Evolutionary conservation across 2,797 vertebrate species (phyloP), one percentile per base, ranked within the genome.

Genomic region (Melanotaenia maccullochi): DNA sequence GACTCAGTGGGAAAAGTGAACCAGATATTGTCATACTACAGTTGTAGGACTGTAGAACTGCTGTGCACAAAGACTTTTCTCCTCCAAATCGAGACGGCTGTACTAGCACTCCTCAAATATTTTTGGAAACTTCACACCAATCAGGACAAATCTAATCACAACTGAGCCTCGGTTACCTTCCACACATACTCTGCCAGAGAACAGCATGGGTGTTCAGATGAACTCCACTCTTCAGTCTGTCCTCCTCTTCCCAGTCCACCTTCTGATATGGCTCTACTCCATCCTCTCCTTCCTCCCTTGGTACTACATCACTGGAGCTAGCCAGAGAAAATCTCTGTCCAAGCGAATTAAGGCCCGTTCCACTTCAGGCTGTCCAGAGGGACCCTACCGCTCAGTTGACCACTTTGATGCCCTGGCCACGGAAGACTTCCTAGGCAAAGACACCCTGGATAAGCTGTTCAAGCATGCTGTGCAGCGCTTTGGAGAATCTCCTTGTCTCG

Each of bases 381-480:
- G 97, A 58, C 97, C 97, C 0, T 99, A 98, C 87, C 97, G 97
- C 69, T 95, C 94, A 0, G 88, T 97, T 81, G 97, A 96, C 28
- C 94, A 94, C 74, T 96, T 97, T 25, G 94, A 97, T 60, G 91
- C 94, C 0, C 90, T 99, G 67, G 97, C 97, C 76, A 92, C 79
- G 28, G 97, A 97, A 83, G 97, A 98, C 93, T 95, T 97, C 57
- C 93, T 94, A 0, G 97, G 96, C 71, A 96, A 95, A 54, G 95
- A 99, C 90, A 99, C 97, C 0, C 83, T 99, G 78, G 97, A 99
- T 89, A 98, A 99, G 85, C 90, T 99, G 47, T 99, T 99, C 51
- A 91, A 96, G 49, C 86, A 96, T 12, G 96, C 97, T 0, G 94
- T 97, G 63, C 84, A 94, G 57, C 95, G 93, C 65, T 99, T 97